Conservation (phyloP, 2,797 vertebrate genomes). For the Halcyon leucocephala region DNA sequence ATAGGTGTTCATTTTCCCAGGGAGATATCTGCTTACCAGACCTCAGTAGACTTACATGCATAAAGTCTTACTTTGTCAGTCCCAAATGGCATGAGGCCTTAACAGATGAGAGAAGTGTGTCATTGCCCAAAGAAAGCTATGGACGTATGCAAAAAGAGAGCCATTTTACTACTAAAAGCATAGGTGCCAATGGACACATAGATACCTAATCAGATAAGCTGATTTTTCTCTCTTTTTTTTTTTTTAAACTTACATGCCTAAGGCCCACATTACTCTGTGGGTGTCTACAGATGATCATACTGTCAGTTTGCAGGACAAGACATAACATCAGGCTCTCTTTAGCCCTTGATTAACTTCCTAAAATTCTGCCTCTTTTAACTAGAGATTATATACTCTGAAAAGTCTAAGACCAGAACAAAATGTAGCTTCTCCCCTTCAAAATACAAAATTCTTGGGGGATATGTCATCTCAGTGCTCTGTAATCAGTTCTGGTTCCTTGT, state of each 20-base stretch:
- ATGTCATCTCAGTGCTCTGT: background rate
- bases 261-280: background rate
- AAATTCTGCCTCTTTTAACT: background rate
- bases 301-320: background rate
- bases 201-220: background rate
- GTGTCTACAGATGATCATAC: background rate
- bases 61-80: background rate
- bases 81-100: background rate
- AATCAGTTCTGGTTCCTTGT: background rate
- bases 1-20: background rate
- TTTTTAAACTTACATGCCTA: background rate
- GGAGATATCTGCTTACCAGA: background rate
- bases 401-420: background rate
- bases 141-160: background rate
- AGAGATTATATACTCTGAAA: background rate
- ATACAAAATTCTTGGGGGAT: background rate
- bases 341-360: background rate
- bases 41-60: background rate
- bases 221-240: background rate
- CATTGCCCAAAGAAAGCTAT: background rate
- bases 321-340: background rate
- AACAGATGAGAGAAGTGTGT: background rate
- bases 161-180: background rate
- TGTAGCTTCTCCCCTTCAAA: background rate
- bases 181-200: background rate